Conservation (phyloP, 2,888 invertebrate genomes). For the Melikaiella ostensackeni region DNA sequence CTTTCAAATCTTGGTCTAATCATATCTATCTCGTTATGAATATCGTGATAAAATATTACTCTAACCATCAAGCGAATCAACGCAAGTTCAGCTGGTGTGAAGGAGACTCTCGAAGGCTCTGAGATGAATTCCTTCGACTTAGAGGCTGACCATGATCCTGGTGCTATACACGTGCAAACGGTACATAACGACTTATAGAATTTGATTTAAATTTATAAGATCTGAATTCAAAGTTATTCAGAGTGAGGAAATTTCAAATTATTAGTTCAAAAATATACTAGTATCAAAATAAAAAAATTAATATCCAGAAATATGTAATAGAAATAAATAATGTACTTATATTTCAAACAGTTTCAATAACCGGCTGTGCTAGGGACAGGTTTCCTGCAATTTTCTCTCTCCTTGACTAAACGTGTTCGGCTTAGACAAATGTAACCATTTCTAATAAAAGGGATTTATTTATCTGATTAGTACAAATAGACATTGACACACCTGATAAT, state of each 20-base stretch:
- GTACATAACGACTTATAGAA: background rate
- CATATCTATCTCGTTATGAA: constrained; percentile 8
- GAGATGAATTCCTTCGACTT: constrained; percentile 3
- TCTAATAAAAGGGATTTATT: no score
- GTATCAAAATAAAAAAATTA: background rate
- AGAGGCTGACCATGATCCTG: background rate
- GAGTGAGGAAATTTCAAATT: background rate
- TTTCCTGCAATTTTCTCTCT: no score
- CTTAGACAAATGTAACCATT: no score
- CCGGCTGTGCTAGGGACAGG: no score
- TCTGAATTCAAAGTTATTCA: background rate
- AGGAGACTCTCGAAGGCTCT: background rate
- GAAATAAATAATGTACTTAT: no score
- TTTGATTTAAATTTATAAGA: background rate
- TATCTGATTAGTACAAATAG: no score
- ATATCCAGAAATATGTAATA: background rate
- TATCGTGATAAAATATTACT: constrained; percentile 8
- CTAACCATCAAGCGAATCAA: background rate
- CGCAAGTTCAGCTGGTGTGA: background rate
- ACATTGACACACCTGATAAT: no score
- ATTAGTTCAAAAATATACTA: background rate
- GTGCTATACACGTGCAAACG: background rate
- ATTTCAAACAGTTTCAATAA: no score
- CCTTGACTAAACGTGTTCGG: no score
- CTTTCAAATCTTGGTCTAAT: constrained; percentile 21